Base-by-base conservation (phyloP, 2,888 invertebrate genomes). In the Melipona bicolor region DNA sequence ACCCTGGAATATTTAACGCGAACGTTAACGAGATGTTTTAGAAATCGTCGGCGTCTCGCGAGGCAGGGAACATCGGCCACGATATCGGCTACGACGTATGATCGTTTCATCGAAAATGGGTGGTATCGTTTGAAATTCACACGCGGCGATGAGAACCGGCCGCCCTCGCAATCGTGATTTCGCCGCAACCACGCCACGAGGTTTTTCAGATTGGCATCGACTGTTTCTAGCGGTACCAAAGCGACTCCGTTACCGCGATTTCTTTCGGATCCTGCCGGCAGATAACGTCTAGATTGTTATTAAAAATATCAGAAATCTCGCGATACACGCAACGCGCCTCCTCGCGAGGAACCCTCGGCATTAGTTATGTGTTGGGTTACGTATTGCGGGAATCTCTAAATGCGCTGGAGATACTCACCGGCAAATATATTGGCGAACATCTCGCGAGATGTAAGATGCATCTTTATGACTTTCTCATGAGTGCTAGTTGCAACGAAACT, bases 231-330 rank as follows among this genome's bases (percentile, higher is more conserved):
- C 91, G 91, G 91, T 91, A 91, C 85, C 85, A 80, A 89, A 85
- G 70, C 83, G 84, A 87, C 91, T 92, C 91, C 91, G 91, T 92
- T 91, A 91, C 81, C 83, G 85, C 81, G 73, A 88, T 87, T 90
- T 91, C 87, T 88, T 90, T 90, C 85, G 83, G 85, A 90, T 90
- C 83, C 79, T 56, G 76, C 43, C 43, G 80, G 64, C 49, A 78
- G 90, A 91, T 92, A 90, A 68, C 32, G 24, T 4, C 64, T 86
- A 80, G 88, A 91, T 91, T 79, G 83, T 91, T 91, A 90, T 91
- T 90, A 91, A 90, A 87, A 92, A 92, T 91, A 91, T 90, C 85
- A 49, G 82, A 88, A 87, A 90, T 90, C 87, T 88, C 78, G 67
- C 87, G 85, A 82, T 78, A 69, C 82, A 64, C 69, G 81, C 74